A percentile compares a stretch with the other conserved stretches of the same genome.
Evolutionary conservation across 1,140 invertebrate species (phyloP).

Genomic region (Lepidurus couesii): DNA sequence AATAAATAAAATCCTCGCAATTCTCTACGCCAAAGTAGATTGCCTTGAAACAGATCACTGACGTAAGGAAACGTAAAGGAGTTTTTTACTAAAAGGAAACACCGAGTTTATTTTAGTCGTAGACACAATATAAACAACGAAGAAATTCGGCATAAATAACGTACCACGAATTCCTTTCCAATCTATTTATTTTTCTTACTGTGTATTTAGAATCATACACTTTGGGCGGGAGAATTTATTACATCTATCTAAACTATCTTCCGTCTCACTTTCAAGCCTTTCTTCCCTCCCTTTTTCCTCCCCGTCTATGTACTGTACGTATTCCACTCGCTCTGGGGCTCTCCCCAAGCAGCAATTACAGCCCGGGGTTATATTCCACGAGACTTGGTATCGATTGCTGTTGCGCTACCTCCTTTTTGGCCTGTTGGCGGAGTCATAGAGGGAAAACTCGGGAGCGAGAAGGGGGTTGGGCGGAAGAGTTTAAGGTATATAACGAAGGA

Average conservation of each 20-base stretch:
- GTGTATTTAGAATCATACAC: no score
- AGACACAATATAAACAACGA: no score
- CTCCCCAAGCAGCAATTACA: constrained; percentile 20
- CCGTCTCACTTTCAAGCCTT: neutral
- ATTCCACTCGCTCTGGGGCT: neutral
- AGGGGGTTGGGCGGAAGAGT: neutral
- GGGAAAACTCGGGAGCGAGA: neutral
- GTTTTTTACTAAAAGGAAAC: no score
- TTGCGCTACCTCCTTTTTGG: constrained; percentile 5
- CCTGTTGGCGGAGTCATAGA: neutral
- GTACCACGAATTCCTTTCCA: no score
- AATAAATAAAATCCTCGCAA: no score
- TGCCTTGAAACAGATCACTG: no score
- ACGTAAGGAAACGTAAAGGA: no score
- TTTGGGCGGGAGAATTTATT: neutral
- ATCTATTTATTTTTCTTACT: no score
- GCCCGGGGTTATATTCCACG: neutral
- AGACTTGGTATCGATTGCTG: constrained; percentile 21
- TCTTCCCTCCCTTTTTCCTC: neutral
- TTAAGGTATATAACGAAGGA: neutral
- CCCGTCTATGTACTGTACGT: neutral
- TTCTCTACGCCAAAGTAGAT: no score
- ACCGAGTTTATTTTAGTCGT: no score
- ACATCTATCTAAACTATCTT: neutral
- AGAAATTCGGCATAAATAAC: no score